Evolutionary conservation across 1,140 invertebrate species (phyloP).

Genomic region (Heliconius eleuchia): DNA sequence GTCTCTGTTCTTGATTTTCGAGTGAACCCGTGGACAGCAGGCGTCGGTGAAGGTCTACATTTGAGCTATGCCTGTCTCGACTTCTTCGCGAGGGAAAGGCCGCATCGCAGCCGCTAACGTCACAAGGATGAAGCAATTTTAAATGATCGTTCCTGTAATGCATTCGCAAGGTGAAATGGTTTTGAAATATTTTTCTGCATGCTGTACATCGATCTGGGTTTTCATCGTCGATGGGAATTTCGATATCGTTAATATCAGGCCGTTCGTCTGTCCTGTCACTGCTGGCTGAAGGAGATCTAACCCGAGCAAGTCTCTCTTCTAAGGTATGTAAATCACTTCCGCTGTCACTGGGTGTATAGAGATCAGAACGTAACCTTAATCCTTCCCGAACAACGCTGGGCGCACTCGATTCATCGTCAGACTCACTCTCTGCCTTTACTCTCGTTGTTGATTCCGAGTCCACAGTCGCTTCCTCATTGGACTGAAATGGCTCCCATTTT

Average conservation of each 20-base stretch:
- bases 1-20: constrained; percentile 80
- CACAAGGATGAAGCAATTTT: constrained; percentile 95
- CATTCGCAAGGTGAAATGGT: constrained; percentile 94
- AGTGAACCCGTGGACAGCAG: constrained; percentile 88
- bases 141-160: constrained; percentile 96
- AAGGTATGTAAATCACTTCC: constrained; percentile 74
- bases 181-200: constrained; percentile 96
- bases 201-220: constrained; percentile 92
- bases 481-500: constrained; percentile 74
- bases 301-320: constrained; percentile 73
- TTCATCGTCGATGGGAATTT: constrained; percentile 89
- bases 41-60: constrained; percentile 93
- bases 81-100: constrained; percentile 96
- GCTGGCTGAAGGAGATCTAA: constrained; percentile 81
- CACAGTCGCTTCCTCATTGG: constrained; percentile 63
- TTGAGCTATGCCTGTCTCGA: constrained; percentile 94
- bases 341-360: constrained; percentile 77
- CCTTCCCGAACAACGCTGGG: constrained; percentile 75
- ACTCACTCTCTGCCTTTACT: constrained; percentile 75
- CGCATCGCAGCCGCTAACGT: constrained; percentile 95
- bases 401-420: constrained; percentile 73
- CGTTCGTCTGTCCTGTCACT: constrained; percentile 81
- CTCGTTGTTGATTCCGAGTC: constrained; percentile 65
- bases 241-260: constrained; percentile 85
- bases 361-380: constrained; percentile 73